Conservation (phyloP, 2,888 invertebrate species). For the Teleiodes luculella region DNA sequence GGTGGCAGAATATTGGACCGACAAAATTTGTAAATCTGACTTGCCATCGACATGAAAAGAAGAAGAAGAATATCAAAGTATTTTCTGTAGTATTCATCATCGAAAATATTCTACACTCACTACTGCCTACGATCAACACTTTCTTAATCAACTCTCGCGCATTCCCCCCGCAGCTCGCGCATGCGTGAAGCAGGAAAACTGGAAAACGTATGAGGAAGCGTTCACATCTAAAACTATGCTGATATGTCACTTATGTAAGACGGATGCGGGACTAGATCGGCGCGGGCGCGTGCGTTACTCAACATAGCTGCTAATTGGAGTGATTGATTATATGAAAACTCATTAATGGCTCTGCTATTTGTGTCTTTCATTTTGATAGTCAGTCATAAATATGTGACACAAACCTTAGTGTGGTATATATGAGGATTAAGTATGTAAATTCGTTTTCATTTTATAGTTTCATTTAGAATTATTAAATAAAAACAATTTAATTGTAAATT, state of each 20-base stretch:
- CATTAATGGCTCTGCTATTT: too few relatives aligned
- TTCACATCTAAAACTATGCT: neutral
- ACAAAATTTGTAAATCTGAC: too few relatives aligned
- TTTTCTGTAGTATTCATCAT: neutral
- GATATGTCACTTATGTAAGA: neutral
- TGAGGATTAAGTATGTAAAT: too few relatives aligned
- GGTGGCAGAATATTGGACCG: too few relatives aligned
- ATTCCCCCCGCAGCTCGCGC: neutral
- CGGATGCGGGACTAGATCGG: neutral
- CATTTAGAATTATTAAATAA: too few relatives aligned
- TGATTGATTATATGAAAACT: too few relatives aligned
- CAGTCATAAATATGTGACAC: too few relatives aligned
- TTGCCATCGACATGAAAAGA: too few relatives aligned
- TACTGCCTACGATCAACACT: neutral
- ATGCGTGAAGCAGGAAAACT: constrained; percentile 4
- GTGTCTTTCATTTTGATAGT: too few relatives aligned
- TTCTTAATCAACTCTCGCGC: constrained; percentile 6
- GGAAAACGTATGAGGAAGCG: constrained; percentile 14
- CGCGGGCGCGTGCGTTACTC: neutral
- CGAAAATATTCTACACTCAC: neutral
- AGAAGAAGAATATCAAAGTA: neutral
- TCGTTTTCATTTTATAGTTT: too few relatives aligned
- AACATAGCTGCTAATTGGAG: neutral
- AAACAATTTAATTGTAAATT: too few relatives aligned
- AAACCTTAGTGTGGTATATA: too few relatives aligned